Base-by-base conservation (phyloP, 2,797 vertebrate species). In the Tokudaia tokunoshimensis region DNA sequence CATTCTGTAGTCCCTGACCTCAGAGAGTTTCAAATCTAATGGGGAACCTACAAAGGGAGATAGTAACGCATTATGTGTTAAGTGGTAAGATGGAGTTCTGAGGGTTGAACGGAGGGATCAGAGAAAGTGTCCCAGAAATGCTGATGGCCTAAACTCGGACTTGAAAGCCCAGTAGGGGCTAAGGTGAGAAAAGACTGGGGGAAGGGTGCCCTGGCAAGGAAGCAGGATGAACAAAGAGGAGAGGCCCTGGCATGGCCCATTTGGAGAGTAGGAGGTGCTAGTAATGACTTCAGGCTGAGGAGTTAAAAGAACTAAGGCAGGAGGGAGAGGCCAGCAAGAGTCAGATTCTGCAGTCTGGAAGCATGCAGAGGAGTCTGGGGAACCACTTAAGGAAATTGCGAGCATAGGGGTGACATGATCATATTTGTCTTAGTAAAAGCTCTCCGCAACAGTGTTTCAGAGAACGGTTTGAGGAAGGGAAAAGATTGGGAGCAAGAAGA, bases 191-290 rank as follows among this genome's bases (percentile, higher is more conserved):
- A 94, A 95, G 81, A 74, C 50, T 59, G 76, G 65, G 26, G 61
- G 76, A 86, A 89, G 87, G 65, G 72, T 84, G 72, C 67, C 85
- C 81, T 85, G 72, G 84, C 59, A 72, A 96, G 96, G 88, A 92
- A 96, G 75, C 88, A 91, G 75, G 5, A 9, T 52, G 50, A 97
- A 96, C 94, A 94, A 96, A 97, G 89, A 95, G 31, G n/a, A 95
- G 41, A 93, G 78, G 88, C 55, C 78, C 74, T 89, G 55, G 83
- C 74, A n/a, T 44, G 52, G 59, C 70, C 92, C 94, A 75, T 76
- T 78, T 91, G 81, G 93, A 94, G 75, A 59, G 70, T 80, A 70
- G 63, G 75, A 96, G 52, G 50, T 88, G 24, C 61, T 37, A 95
- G 67, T 50, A 82, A 95, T 50, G 74, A 31, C 44, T 92, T 92